Evolutionary conservation across 2,113 vertebrate species (phyloP), one percentile per base, ranked within the genome.

Genomic region (Picathartes gymnocephalus): DNA sequence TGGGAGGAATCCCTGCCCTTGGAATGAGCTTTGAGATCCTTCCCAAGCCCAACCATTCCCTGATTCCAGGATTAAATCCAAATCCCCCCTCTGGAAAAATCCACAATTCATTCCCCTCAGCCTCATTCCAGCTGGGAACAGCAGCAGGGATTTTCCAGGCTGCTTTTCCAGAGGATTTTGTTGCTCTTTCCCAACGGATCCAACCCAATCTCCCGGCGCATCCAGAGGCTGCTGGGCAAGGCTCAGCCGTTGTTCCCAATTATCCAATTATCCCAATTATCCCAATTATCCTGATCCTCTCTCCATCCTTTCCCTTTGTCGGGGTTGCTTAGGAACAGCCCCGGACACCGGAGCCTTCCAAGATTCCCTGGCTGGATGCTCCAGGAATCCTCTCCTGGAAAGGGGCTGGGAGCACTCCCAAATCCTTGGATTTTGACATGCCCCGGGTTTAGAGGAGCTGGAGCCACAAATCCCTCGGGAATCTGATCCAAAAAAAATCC

Each of bases 311-410:
- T 37, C 9, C 93, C 72, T 70, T 51, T 68, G 61, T 68, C 74
- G 10, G 61, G 92, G 91, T 96, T 95, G 94, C 96, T 90, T 85
- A 94, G 93, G 91, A 96, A 94, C 92, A 6, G 82, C 72, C 19
- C 8, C 0, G 7, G 68, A 5, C 80, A 30, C n/a, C 2, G 23
- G 48, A 2, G 33, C 58, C 39, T 12, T 79, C 54, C 83, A 23
- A 47, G 12, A 15, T 82, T 76, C 0, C 8, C 64, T 21, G 47
- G 7, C 31, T 89, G 54, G 39, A 12, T 44, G 37, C 21, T 10
- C 6, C 12, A 19, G 70, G 66, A 81, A 47, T 19, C 2, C 31
- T 12, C 9, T 68, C 62, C 39, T 22, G 27, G 35, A 15, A 62
- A 47, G 14, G 39, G 16, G 12, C 44, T 31, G 57, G 58, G 42